phyloP scores from a whole-genome alignment of 2,113 vertebrate genomes.

The Hypomesus transpacificus region DNA sequence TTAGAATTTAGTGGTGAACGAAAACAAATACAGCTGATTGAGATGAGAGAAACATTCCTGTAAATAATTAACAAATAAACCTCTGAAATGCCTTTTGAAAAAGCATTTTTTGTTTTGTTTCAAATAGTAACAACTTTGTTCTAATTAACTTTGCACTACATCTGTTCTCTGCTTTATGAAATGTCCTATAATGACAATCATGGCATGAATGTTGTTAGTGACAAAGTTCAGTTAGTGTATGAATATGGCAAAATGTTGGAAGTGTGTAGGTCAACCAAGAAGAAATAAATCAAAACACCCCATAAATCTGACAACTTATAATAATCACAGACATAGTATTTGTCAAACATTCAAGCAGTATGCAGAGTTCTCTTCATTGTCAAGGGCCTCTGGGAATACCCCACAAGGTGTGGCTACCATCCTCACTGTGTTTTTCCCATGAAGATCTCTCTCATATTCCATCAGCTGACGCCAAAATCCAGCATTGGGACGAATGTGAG shows the following conservation, averaged over 20 bases:
- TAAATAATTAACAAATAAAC: neutral
- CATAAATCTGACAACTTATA: neutral
- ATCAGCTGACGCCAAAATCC: conserved; percentile 81
- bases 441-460: conserved; percentile 62
- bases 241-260: no score
- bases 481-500: conserved; percentile 65
- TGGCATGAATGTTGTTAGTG: no score
- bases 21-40: neutral
- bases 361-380: rapidly evolving
- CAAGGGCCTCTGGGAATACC: conserved; percentile 39
- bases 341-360: conserved; percentile 39
- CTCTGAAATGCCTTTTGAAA: neutral
- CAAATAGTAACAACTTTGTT: no score
- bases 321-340: neutral
- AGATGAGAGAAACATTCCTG: neutral
- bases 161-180: no score
- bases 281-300: no score
- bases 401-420: conserved; percentile 51
- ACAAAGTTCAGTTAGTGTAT: no score
- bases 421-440: conserved; percentile 52
- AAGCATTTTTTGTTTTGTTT: neutral
- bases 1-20: no score
- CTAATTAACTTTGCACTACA: no score
- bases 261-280: no score
- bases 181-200: no score